Evolutionary conservation across 2,888 invertebrate genomes (phyloP).

Genomic region (Parnassius orleans): DNA sequence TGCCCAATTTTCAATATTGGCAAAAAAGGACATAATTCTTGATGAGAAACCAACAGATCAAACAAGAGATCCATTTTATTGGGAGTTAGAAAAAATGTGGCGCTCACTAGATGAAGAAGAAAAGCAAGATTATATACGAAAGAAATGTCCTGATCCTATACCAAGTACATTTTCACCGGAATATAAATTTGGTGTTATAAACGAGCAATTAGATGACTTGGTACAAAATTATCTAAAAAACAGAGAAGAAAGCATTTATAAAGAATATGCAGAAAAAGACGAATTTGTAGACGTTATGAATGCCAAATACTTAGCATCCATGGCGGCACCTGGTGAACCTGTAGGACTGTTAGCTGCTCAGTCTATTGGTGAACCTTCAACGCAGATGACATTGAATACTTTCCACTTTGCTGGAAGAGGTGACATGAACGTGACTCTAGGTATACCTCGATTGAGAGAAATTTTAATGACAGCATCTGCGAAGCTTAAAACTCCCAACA

Average conservation of each 20-base stretch:
- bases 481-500: slow-evolving; percentile 97
- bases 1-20: slow-evolving; percentile 79
- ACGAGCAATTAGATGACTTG: slow-evolving; percentile 88
- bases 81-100: slow-evolving; percentile 86
- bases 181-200: slow-evolving; percentile 89
- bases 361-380: slow-evolving; percentile 99
- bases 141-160: slow-evolving; percentile 88
- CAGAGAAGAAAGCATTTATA: slow-evolving; percentile 52
- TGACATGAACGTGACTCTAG: slow-evolving; percentile 99
- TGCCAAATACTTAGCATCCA: slow-evolving; percentile 87
- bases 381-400: slow-evolving; percentile 99
- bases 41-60: slow-evolving; percentile 69
- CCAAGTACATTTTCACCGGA: slow-evolving; percentile 86
- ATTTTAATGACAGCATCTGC: slow-evolving; percentile 97
- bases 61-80: slow-evolving; percentile 82
- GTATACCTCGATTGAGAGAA: slow-evolving; percentile 98
- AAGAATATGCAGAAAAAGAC: slow-evolving; percentile 58
- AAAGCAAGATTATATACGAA: slow-evolving; percentile 75
- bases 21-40: slow-evolving; percentile 69
- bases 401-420: slow-evolving; percentile 99
- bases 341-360: slow-evolving; percentile 98
- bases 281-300: slow-evolving; percentile 86
- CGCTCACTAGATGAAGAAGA: slow-evolving; percentile 80
- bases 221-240: slow-evolving; percentile 82
- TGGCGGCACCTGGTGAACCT: slow-evolving; percentile 96